Conservation (phyloP, 2,888 invertebrate genomes). For the Drosophila percnosoma region DNA sequence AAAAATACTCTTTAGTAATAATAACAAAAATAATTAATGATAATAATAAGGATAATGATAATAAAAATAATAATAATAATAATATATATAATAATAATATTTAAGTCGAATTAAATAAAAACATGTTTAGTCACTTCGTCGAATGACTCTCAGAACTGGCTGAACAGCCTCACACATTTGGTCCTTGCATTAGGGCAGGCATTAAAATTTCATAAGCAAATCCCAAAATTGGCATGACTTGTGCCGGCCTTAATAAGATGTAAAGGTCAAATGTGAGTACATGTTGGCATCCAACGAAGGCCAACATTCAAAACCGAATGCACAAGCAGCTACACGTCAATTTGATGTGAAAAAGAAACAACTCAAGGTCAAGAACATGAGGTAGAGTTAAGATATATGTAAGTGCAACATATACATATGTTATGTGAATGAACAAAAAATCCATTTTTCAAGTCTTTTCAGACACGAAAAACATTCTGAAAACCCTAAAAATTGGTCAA, state of each 20-base stretch:
- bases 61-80: background rate
- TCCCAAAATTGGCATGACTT: conserved; percentile 7
- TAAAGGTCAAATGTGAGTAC: conserved; percentile 28
- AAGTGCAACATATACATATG: background rate
- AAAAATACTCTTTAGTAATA: background rate
- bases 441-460: background rate
- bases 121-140: background rate
- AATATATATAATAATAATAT: background rate
- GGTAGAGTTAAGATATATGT: background rate
- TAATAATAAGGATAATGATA: background rate
- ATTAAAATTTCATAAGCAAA: conserved; percentile 26
- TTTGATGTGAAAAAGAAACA: background rate
- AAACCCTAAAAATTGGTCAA: background rate
- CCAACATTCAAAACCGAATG: background rate
- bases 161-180: conserved; percentile 1
- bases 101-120: no score
- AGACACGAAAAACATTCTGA: background rate
- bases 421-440: background rate
- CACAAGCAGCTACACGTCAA: background rate
- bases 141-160: background rate
- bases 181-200: background rate
- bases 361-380: conserved; percentile 2
- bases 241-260: background rate
- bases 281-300: conserved; percentile 6
- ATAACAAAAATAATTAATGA: no score